Evolutionary conservation across 2,113 vertebrate genomes (phyloP), one percentile per base, ranked within the genome.

Genomic region (Tenebrosternarchus preto): DNA sequence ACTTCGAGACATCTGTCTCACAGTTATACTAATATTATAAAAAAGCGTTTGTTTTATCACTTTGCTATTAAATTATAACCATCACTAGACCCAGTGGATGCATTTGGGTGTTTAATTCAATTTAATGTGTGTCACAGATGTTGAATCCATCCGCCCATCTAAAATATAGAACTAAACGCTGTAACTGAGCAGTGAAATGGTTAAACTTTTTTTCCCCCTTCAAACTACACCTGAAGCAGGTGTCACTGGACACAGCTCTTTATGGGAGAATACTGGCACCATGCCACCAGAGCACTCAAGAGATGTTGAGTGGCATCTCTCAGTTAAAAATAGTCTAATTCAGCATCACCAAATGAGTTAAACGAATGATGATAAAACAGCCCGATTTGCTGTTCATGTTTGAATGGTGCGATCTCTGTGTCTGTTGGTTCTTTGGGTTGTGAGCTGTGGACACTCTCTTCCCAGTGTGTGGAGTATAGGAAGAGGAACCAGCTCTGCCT

Each of bases 1-100:
- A 15, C 25, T 66, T 76, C 27, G n/a, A 77, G 11, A 46, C 5
- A 33, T 53, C 50, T n/a, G 60, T 31, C n/a, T 67, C 61, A 77
- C 19, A 66, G 24, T 17, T 63, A 50, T 22, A 33, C 17, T 66
- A 66, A 53, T 46, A 50, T 66, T 1, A 19, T 77, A 22, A 76
- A 63, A 29, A 77, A n/a, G 20, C 24, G 43, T 50, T 50, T 50
- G 15, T 46, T 46, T 59, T 53, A 64, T 20, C 27, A 76, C 43
- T 66, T 17, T 66, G 46, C 5, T 67, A n/a, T 67, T 66, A 55
- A 53, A 31, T 56, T 24, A 55, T 46, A 77, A 33, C 46, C 43
- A 33, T 77, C 29, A 24, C 12, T 55, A 17, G 66, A 67, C 22
- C 43, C 27, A 55, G 12, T 77, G 12, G 16, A 55, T 33, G 20